Base-by-base conservation (phyloP, 1,140 invertebrate species). In the Galleria mellonella region DNA sequence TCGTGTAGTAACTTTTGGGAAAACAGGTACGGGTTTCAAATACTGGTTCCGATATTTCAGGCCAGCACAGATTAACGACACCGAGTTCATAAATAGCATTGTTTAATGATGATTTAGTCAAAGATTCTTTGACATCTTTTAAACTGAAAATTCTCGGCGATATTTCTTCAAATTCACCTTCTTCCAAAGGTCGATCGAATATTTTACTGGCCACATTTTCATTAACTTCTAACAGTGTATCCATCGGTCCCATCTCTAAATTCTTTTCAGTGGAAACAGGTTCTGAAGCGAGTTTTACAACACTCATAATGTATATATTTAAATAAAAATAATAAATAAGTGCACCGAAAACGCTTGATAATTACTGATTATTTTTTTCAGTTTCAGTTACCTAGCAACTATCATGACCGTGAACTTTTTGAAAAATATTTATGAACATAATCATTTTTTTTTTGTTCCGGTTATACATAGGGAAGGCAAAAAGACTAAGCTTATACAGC, bases 1-100 rank as follows among this genome's bases (percentile, higher is more conserved):
- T 91, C 31, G 87, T 90, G 45, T 89, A 90, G 71, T 96, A 96
- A 32, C 88, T 90, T 31, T 87, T 75, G 0, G 94, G 93, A 70
- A 92, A 91, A 56, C 89, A 83, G 4, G 71, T 83, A 12, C 87
- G 64, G 14, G 83, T 82, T 55, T 88, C 83, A 54, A 90, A 89
- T 12, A 86, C 69, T 36, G 86, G 72, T 45, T 87, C 78, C 7
- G 63, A 52, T 14, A 88, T 81, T 54, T 88, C 77, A 0, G 82
- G 78, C 82, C 82, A 85, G 43, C 77, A 85, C 9, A 85, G 53
- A 48, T 79, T 76, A 29, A 85, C 53, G 0, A 85, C 62, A 4
- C 78, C 82, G 4, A 85, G 49, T 56, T 85, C 82, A 51, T 85
- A 85, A 29, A 81, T 82, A 5, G 67, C 72, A 63, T 83, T 85